A percentile compares a stretch with the other conserved stretches of the same genome.
Evolutionary conservation across 2,888 invertebrate species (phyloP).

Genomic region (Ectemnius lituratus): DNA sequence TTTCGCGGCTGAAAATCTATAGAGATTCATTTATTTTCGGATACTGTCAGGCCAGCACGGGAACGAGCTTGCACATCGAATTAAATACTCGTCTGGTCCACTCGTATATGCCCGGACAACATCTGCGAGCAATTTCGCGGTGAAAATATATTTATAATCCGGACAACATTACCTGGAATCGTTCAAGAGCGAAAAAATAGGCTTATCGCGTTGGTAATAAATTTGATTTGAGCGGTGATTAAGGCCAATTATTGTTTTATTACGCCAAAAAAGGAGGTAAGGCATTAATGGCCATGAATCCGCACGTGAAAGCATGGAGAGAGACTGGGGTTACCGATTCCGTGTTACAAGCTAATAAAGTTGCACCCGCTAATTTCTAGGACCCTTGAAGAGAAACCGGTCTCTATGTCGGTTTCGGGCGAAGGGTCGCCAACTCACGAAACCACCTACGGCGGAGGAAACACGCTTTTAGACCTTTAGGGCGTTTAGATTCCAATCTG

Average conservation of each 20-base stretch:
- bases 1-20: conserved; percentile 41
- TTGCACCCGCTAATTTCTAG: conserved; percentile 70
- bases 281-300: conserved; percentile 32
- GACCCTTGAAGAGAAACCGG: conserved; percentile 56
- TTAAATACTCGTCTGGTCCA: conserved; percentile 56
- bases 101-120: conserved; percentile 50
- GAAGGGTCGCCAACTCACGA: conserved; percentile 53
- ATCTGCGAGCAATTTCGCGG: conserved; percentile 53
- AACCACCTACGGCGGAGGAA: conserved; percentile 72
- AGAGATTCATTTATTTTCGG: conserved; percentile 55
- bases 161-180: conserved; percentile 35
- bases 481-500: conserved; percentile 73
- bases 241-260: conserved; percentile 59
- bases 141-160: conserved; percentile 38
- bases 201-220: conserved; percentile 46
- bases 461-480: conserved; percentile 68
- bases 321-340: conserved; percentile 43
- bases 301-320: conserved; percentile 19
- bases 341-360: conserved; percentile 71
- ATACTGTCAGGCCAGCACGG: conserved; percentile 30
- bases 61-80: conserved; percentile 48
- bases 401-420: conserved; percentile 35
- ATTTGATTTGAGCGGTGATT: conserved; percentile 54
- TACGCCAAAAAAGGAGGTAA: conserved; percentile 26
- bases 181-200: conserved; percentile 21